Evolutionary conservation across 2,888 invertebrate genomes (phyloP), one percentile per base, ranked within the genome.

Genomic region (Gortyna flavago): DNA sequence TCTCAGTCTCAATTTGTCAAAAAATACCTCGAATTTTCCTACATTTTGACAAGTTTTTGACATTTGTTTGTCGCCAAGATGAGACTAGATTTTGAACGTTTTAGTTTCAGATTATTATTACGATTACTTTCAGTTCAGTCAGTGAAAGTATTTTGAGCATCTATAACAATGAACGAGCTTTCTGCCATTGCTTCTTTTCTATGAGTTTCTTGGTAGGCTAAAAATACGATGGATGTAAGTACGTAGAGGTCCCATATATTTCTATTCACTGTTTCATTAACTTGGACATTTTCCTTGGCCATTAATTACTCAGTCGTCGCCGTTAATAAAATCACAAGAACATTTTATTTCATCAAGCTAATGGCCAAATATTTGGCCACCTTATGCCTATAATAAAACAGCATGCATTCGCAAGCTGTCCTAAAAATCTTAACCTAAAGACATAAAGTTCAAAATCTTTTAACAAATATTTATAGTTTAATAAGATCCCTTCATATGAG

Each of bases 341-440:
- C 80, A 85, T 88, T 88, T 81, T 62, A 83, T 92, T 93, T 91
- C 92, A 94, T 95, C 90, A 92, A 89, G 85, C 84, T 94, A 94
- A 94, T 94, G 92, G 92, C 81, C 92, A 93, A 95, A 95, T 95
- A 94, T 95, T 95, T 93, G 91, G 89, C 87, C 90, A 87, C 87
- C 79, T 88, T 86, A 86, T 87, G 85, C 85, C 75, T 84, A 80
- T 85, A 90, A 87, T 88, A 85, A 89, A 88, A 89, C 85, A 85
- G 88, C 91, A 88, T 89, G 89, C 88, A 91, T 90, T 88, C 69
- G 79, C 89, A 83, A 88, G 35, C 38, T 48, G 32, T 32, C 64
- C 54, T 66, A 9, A 78, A 70, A 70, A 65, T 80, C 73, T 72
- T 87, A 85, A 74, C 13, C 9, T 67, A 9, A 62, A 4, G 7